Conservation (phyloP, 2,797 vertebrate species). For the Momotus momota region DNA sequence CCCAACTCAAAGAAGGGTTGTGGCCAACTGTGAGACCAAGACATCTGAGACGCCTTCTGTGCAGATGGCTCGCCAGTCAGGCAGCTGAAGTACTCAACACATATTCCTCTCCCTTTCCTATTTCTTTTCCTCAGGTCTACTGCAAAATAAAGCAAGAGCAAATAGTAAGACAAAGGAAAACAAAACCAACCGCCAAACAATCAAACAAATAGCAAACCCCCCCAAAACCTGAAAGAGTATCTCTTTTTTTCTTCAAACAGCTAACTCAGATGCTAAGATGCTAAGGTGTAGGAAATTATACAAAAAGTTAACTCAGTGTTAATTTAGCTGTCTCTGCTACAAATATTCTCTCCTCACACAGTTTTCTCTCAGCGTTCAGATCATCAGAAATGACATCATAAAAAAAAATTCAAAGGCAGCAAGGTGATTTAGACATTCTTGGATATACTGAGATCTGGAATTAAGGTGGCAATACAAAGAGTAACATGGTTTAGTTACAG, state of each 20-base stretch:
- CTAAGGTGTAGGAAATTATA: background rate
- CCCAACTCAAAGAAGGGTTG: background rate
- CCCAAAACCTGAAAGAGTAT: background rate
- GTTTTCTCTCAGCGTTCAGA: background rate
- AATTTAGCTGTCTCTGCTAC: background rate
- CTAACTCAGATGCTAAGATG: background rate
- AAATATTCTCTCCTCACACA: background rate
- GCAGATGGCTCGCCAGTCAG: background rate
- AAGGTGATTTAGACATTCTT: background rate
- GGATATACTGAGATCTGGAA: background rate
- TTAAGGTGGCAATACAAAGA: background rate
- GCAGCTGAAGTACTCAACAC: background rate
- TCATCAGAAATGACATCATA: background rate
- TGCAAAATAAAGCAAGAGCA: background rate
- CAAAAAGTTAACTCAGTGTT: background rate
- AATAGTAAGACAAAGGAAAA: background rate
- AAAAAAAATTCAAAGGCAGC: background rate
- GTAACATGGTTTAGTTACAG: background rate
- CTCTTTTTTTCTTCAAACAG: background rate
- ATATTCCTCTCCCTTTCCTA: background rate
- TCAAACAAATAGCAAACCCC: background rate
- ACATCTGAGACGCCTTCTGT: background rate
- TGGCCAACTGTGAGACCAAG: slow-evolving; percentile 32
- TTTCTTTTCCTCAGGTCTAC: background rate
- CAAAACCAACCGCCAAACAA: background rate